These are phyloP conservation scores for Iselma pallidipennis DNA, from an alignment of 2,888 invertebrate genomes.

Conservation along the genomic window DNA sequence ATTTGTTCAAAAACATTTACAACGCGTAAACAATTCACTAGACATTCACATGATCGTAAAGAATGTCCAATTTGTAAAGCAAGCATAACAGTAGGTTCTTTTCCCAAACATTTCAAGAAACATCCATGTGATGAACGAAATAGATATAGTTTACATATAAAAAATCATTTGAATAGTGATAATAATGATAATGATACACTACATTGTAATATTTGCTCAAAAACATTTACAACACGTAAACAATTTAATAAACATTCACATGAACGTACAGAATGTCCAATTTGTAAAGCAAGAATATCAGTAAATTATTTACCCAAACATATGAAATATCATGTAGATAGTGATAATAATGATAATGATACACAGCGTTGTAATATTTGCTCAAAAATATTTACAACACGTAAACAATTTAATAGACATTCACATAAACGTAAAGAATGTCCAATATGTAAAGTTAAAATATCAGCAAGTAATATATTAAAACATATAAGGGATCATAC, in stretches of 20 bases:
- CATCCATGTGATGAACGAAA: background rate
- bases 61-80: conserved; percentile 42
- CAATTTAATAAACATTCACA: conserved; percentile 36
- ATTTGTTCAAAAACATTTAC: background rate
- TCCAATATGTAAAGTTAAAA: too few relatives aligned
- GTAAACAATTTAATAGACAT: conserved; percentile 42
- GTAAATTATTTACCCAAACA: conserved; percentile 43
- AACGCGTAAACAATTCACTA: conserved; percentile 29
- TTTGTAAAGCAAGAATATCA: conserved; percentile 40
- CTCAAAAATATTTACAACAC: too few relatives aligned
- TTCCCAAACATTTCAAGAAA: conserved; percentile 40
- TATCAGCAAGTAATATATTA: too few relatives aligned
- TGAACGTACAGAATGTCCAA: conserved; percentile 40
- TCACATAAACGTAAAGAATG: too few relatives aligned
- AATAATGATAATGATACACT: too few relatives aligned
- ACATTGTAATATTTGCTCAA: background rate
- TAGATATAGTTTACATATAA: too few relatives aligned
- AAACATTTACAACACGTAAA: background rate
- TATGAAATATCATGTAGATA: conserved; percentile 40
- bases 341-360: too few relatives aligned
- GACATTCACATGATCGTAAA: conserved; percentile 36
- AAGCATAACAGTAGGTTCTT: conserved; percentile 38
- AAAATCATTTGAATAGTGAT: too few relatives aligned
- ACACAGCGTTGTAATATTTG: too few relatives aligned
- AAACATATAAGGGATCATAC: too few relatives aligned